Conservation (phyloP, 1,140 invertebrate species). For the Drosophila lini region DNA sequence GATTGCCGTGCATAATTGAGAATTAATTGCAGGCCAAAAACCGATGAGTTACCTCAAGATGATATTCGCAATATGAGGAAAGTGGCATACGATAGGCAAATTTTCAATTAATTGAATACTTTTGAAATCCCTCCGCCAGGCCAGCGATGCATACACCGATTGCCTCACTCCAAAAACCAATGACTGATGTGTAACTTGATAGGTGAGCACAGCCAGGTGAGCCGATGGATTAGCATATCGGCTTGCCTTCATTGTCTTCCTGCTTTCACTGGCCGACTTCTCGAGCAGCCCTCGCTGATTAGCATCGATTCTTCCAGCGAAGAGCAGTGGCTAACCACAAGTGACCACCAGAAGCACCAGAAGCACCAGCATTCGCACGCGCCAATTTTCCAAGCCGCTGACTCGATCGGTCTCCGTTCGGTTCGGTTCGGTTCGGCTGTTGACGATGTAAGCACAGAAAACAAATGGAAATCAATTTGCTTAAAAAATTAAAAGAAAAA, state of each 20-base stretch:
- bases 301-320: slow-evolving; percentile 59
- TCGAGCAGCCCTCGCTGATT: slow-evolving; percentile 48
- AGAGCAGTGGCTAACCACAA: slow-evolving; percentile 30
- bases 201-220: slow-evolving; percentile 8
- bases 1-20: slow-evolving; percentile 20
- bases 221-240: slow-evolving; percentile 55
- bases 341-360: slow-evolving; percentile 12
- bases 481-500: neutral
- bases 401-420: slow-evolving; percentile 32
- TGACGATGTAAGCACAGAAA: neutral
- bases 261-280: slow-evolving; percentile 58
- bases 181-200: slow-evolving; percentile 34
- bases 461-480: neutral
- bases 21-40: slow-evolving; percentile 10
- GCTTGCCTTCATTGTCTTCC: slow-evolving; percentile 36
- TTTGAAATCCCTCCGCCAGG: slow-evolving; percentile 21
- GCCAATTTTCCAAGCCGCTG: slow-evolving; percentile 75
- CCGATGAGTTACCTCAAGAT: neutral
- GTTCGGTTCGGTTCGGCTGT: neutral
- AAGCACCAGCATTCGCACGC: slow-evolving; percentile 63
- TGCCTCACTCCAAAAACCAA: slow-evolving; percentile 12
- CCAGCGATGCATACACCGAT: slow-evolving; percentile 44
- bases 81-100: slow-evolving; percentile 9
- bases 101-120: slow-evolving; percentile 26
- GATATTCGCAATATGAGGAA: slow-evolving; percentile 10